Evolutionary conservation across 2,113 vertebrate species (phyloP).

Genomic region (Perccottus glenii): DNA sequence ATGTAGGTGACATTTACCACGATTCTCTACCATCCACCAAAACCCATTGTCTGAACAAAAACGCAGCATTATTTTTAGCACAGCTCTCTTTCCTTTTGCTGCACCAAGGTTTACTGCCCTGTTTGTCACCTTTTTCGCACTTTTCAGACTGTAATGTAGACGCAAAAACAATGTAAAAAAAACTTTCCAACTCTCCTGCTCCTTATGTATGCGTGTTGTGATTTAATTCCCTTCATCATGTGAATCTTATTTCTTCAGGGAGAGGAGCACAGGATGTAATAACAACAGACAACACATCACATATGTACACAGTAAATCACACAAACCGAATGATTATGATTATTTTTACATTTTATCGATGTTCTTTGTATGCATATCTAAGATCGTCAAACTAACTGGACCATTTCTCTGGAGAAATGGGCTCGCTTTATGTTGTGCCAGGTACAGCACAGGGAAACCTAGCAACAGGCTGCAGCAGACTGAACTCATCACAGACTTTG

Average conservation of each 20-base stretch:
- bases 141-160: neutral
- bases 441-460: slow-evolving; percentile 58
- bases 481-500: slow-evolving; percentile 21
- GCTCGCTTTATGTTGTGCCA: slow-evolving; percentile 43
- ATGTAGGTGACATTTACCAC: slow-evolving; percentile 22
- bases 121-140: neutral
- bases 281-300: too few relatives aligned
- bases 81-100: neutral
- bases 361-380: neutral
- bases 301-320: too few relatives aligned
- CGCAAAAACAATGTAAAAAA: too few relatives aligned
- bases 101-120: neutral
- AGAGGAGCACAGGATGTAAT: too few relatives aligned
- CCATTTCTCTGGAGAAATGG: slow-evolving; percentile 40
- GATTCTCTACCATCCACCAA: neutral
- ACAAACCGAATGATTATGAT: too few relatives aligned
- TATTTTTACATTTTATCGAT: neutral
- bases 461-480: slow-evolving; percentile 64
- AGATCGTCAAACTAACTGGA: slow-evolving; percentile 22
- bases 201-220: too few relatives aligned
- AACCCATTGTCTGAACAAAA: neutral
- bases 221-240: too few relatives aligned
- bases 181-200: too few relatives aligned
- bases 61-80: neutral
- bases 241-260: too few relatives aligned